Conservation (phyloP, 2,113 vertebrate species). For the Rhabdornis inornatus region DNA sequence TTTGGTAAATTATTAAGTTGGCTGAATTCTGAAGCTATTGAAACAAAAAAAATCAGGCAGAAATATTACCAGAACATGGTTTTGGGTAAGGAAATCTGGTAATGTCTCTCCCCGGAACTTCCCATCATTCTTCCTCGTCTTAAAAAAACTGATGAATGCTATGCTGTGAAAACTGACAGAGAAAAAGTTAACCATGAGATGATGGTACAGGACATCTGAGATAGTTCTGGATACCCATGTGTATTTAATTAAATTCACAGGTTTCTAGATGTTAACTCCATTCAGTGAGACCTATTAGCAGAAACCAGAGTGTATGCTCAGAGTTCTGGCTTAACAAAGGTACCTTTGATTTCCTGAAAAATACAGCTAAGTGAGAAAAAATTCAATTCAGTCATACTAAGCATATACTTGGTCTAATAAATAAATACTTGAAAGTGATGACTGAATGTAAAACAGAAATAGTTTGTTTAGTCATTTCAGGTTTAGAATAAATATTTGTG, state of each 20-base stretch:
- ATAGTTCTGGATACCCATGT: neutral
- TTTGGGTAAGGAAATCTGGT: neutral
- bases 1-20: slow-evolving; percentile 18
- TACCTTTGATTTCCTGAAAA: neutral
- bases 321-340: neutral
- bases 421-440: neutral
- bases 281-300: neutral
- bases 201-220: neutral
- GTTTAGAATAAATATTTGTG: neutral
- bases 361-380: neutral
- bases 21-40: neutral
- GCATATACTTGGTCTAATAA: neutral
- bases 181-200: neutral
- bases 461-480: neutral
- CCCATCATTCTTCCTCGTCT: neutral
- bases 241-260: neutral
- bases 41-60: neutral
- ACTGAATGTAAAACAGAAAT: neutral
- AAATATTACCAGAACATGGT: neutral
- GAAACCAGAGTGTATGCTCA: accelerated
- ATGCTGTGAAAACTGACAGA: neutral
- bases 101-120: neutral
- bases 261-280: neutral
- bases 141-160: neutral
- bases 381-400: neutral